phyloP scores from a whole-genome alignment of 1,140 invertebrate genomes.

The Sweltsa coloradensis region DNA sequence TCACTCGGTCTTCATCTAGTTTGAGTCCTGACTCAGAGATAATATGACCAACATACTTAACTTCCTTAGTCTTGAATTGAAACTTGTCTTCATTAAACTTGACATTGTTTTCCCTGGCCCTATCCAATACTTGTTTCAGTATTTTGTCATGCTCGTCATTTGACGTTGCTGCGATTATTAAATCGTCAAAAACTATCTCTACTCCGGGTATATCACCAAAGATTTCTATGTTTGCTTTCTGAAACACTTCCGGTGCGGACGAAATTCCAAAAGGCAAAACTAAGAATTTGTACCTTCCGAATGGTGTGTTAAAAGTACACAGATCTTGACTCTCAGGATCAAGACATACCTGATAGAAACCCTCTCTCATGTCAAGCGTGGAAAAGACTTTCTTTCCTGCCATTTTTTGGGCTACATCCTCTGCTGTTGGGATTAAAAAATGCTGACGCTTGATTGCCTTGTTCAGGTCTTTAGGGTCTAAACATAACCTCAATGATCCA shows the following conservation, averaged over 20 bases:
- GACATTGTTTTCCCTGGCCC: not conserved
- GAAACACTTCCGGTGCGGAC: slow-evolving; percentile 23
- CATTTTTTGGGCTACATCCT: slow-evolving; percentile 28
- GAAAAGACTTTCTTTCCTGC: slow-evolving; percentile 20
- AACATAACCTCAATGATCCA: slow-evolving; percentile 26
- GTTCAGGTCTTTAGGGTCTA: slow-evolving; percentile 28
- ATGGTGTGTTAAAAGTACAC: slow-evolving; percentile 33
- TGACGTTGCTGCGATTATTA: slow-evolving; percentile 19
- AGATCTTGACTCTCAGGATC: slow-evolving; percentile 24
- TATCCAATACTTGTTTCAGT: not conserved
- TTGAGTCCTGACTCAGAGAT: slow-evolving; percentile 15
- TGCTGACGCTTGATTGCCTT: slow-evolving; percentile 27
- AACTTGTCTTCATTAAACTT: not conserved
- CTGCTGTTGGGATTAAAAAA: slow-evolving; percentile 29
- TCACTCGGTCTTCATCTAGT: slow-evolving; percentile 26
- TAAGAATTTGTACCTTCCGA: slow-evolving; percentile 28
- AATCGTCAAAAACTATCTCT: slow-evolving; percentile 27
- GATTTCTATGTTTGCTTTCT: slow-evolving; percentile 15
- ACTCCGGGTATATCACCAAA: slow-evolving; percentile 22
- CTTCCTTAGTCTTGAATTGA: slow-evolving; percentile 8
- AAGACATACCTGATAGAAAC: slow-evolving; percentile 32
- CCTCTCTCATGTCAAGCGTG: slow-evolving; percentile 13
- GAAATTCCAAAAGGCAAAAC: slow-evolving; percentile 30
- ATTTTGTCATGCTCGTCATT: not conserved
- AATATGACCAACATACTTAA: not conserved